Conservation (phyloP, 30 jellyfish, hydroid and myxozoan genomes). For the Aurelia sp. region DNA sequence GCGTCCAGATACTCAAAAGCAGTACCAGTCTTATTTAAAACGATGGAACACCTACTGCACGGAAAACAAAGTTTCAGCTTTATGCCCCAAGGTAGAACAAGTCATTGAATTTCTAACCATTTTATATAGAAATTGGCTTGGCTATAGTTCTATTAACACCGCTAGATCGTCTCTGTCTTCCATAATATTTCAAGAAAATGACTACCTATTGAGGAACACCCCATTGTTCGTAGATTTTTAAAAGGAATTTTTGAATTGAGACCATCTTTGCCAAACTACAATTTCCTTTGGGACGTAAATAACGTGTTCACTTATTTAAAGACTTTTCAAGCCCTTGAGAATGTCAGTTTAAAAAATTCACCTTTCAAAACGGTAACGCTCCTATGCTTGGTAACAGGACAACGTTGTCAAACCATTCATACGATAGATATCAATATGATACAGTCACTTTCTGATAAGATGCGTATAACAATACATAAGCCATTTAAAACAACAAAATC, state of each 20-base stretch:
- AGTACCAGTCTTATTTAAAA: slow-evolving; percentile 1
- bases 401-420: too few relatives aligned
- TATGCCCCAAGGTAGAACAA: background rate
- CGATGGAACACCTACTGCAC: slow-evolving; percentile 8
- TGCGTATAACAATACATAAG: too few relatives aligned
- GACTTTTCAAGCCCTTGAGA: background rate
- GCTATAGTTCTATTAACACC: slow-evolving; percentile 49
- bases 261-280: slow-evolving; percentile 54
- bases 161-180: slow-evolving; percentile 67
- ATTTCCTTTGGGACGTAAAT: slow-evolving; percentile 34
- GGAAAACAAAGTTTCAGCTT: background rate
- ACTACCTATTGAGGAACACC: slow-evolving; percentile 24
- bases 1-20: slow-evolving; percentile 42
- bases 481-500: too few relatives aligned
- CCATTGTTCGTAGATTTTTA: slow-evolving; percentile 4
- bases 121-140: background rate
- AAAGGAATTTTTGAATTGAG: slow-evolving; percentile 32
- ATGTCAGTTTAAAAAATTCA: too few relatives aligned
- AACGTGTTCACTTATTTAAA: slow-evolving; percentile 8
- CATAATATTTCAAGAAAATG: background rate
- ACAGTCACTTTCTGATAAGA: too few relatives aligned
- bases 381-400: too few relatives aligned
- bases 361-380: too few relatives aligned
- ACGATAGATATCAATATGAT: too few relatives aligned
- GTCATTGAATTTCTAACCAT: slow-evolving; percentile 18